Evolutionary conservation across 2,113 vertebrate genomes (phyloP).

Genomic region (Anas platyrhynchos): DNA sequence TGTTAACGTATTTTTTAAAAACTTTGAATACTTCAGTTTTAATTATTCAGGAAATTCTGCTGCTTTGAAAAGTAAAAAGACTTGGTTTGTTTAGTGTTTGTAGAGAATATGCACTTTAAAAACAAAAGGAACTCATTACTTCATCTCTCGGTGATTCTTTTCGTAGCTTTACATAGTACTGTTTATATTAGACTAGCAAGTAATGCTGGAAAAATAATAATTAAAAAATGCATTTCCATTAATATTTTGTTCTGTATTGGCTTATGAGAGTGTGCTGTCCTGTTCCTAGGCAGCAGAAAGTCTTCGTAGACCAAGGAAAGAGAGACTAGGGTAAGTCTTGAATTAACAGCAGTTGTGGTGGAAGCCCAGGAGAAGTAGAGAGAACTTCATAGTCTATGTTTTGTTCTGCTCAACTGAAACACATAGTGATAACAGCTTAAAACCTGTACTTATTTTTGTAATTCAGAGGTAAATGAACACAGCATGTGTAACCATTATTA

Average conservation of each 20-base stretch:
- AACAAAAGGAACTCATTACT: neutral
- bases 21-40: too few relatives aligned
- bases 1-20: too few relatives aligned
- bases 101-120: neutral
- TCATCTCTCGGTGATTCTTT: too few relatives aligned
- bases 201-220: neutral
- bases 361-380: neutral
- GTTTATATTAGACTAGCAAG: neutral
- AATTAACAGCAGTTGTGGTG: neutral
- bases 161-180: neutral
- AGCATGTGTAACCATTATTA: neutral
- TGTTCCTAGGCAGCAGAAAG: neutral
- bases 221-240: neutral
- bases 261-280: neutral
- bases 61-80: neutral
- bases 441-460: neutral
- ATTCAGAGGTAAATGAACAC: neutral
- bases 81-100: neutral
- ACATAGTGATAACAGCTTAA: neutral
- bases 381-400: neutral
- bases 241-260: neutral
- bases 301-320: neutral
- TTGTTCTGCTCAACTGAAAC: neutral
- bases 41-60: neutral
- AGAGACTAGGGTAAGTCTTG: neutral